Base-by-base conservation (phyloP, 2,888 invertebrate species). In the Crocallis elinguaria region DNA sequence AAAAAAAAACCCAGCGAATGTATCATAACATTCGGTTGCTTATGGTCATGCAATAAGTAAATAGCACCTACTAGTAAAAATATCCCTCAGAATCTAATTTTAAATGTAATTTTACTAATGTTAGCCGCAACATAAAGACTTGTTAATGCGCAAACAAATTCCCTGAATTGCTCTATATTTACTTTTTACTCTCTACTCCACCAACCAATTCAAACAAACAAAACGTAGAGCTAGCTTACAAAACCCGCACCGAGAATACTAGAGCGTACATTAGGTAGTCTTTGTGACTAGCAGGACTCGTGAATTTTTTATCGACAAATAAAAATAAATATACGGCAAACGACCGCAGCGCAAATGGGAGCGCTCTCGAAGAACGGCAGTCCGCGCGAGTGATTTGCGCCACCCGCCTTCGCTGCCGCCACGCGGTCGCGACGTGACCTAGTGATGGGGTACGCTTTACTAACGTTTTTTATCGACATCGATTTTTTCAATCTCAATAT, bases 301-400 rank as follows among this genome's bases (percentile, higher is more conserved):
- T 61, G 61, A 67, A 64, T 62, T 72, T 69, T 79, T 76, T 76
- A 83, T 86, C 86, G 86, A 86, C 77, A 84, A 79, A 78, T 71
- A 76, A 74, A 75, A 73, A 73, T 69, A 75, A 73, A 73, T 73
- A 69, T 64, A 62, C 66, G 70, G 74, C 64, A 72, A 75, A 73
- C 74, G 73, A 78, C 74, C 75, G 69, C 79, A 76, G 64, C 84
- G 73, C 78, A 72, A 74, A 64, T 67, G 62, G 64, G 62, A 68
- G 76, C 71, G 77, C 79, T 77, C 79, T 83, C 79, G 75, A 86
- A 88, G 88, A 89, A 82, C 86, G 88, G 89, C 86, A 87, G 88
- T 90, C 79, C 88, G 86, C 90, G 90, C 89, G 90, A 88, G 82
- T 89, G 90, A 89, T 87, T 88, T 84, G 90, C 86, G 79, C 89